Conservation (phyloP, 2,113 vertebrate genomes). For the Zosterops lateralis region DNA sequence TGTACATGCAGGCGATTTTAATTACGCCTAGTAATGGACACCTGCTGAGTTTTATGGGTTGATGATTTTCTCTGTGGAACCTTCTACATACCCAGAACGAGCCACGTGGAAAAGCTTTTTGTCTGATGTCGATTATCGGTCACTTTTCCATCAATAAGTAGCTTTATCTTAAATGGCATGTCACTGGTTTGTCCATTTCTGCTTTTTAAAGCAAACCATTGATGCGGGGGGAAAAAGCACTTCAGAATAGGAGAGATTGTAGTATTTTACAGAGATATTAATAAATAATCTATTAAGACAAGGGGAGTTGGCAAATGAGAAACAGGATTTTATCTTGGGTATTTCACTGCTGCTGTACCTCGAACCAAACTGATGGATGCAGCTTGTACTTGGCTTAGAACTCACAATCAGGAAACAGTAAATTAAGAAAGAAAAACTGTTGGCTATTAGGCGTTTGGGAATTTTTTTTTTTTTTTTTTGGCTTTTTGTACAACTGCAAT, state of each 20-base stretch:
- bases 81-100: not conserved
- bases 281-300: too few species aligned
- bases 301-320: not conserved
- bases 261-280: not conserved
- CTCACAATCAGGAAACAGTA: not conserved
- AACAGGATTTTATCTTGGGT: fast-evolving
- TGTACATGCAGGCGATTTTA: not conserved
- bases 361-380: not conserved
- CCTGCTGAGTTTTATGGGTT: not conserved
- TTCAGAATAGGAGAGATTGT: fast-evolving
- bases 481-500: fast-evolving
- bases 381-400: not conserved
- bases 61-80: not conserved
- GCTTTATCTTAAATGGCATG: not conserved
- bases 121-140: fast-evolving
- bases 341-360: not conserved
- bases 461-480: not conserved
- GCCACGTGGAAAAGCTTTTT: not conserved
- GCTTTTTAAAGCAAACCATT: not conserved
- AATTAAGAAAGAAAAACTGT: not conserved
- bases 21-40: not conserved
- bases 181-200: not conserved
- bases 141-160: not conserved
- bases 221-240: not conserved
- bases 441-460: too few species aligned